Percentiles rank a stretch among this genome's conserved stretches.
Evolutionary conservation across 1,140 invertebrate species (phyloP).

Genomic region (Papilio polyxenes): DNA sequence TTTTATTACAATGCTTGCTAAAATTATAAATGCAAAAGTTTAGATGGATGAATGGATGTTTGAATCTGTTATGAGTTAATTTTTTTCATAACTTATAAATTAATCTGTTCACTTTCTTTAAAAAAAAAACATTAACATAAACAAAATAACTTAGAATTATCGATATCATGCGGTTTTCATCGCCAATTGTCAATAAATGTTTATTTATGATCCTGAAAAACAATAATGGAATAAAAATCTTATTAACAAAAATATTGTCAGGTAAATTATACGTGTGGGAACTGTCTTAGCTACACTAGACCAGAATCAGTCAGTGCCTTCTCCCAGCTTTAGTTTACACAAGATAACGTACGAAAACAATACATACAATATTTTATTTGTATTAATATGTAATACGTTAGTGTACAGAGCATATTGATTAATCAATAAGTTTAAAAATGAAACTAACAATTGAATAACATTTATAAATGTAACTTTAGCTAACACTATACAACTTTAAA

Average conservation of each 20-base stretch:
- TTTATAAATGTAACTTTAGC: background rate
- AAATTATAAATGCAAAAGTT: too few relatives aligned
- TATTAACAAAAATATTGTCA: background rate
- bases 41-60: too few relatives aligned
- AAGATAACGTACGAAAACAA: background rate
- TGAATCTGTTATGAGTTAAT: too few relatives aligned
- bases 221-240: background rate
- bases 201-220: background rate
- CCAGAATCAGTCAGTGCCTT: conserved; percentile 7
- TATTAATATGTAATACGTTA: background rate
- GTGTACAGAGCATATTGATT: background rate
- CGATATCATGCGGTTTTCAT: too few relatives aligned
- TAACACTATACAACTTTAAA: too few relatives aligned
- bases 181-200: too few relatives aligned
- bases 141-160: too few relatives aligned
- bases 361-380: background rate
- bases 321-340: background rate
- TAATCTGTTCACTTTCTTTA: too few relatives aligned
- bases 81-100: too few relatives aligned
- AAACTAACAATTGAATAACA: background rate
- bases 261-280: background rate
- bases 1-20: too few relatives aligned
- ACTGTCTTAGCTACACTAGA: background rate
- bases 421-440: background rate
- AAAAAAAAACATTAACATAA: too few relatives aligned